Conservation (phyloP, 2,113 vertebrate species). For the Anhinga rufa region DNA sequence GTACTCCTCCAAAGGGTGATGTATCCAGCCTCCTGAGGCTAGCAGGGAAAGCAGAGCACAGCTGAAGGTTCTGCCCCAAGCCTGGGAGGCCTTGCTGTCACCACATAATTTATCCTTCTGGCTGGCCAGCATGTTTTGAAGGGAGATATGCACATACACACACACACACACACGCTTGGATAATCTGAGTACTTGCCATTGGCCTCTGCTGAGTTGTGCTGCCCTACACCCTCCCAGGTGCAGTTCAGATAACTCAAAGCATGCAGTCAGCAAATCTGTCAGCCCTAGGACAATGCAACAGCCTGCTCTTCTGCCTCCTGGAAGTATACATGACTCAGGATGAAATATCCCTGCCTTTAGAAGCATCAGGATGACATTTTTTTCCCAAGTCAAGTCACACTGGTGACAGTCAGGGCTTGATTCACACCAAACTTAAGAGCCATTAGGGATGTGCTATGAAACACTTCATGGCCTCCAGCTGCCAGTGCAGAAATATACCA, state of each 20-base stretch:
- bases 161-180: neutral
- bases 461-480: neutral
- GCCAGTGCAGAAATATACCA: neutral
- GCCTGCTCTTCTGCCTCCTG: neutral
- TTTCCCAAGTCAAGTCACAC: neutral
- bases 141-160: neutral
- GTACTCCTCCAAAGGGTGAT: neutral
- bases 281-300: neutral
- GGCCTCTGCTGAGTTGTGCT: neutral
- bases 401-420: neutral
- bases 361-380: neutral
- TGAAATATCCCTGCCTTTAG: neutral
- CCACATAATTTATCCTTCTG: neutral
- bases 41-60: neutral
- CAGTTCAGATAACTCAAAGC: neutral
- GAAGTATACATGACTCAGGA: neutral
- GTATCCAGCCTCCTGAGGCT: neutral
- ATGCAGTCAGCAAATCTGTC: neutral
- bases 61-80: neutral
- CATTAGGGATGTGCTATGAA: neutral
- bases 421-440: neutral
- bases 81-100: neutral
- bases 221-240: neutral
- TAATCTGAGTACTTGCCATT: neutral
- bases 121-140: neutral